Evolutionary conservation across 64 coral and sea anemone species (phyloP), one percentile per base, ranked within the genome.

Genomic region (Pachyseris speciosa): DNA sequence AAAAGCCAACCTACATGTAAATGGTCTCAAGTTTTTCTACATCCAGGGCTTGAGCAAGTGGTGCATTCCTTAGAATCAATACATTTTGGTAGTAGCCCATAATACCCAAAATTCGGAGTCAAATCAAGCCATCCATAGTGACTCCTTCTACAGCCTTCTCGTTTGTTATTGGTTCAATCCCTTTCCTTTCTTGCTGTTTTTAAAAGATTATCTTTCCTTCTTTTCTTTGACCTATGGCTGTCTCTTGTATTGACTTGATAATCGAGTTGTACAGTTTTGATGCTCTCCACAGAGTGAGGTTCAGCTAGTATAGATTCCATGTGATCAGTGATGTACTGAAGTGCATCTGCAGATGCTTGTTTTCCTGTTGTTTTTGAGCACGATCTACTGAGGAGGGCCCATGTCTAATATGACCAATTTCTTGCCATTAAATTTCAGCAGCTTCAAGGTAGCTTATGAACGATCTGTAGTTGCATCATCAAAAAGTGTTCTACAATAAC

Each of bases 391-490:
- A 34, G 43, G 85, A 50, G 37, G 85, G 85, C 26, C 85, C 85
- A 39, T 27, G 65, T 24, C 85, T 68, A n/a, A 88, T 87, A 27
- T 50, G 63, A 24, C 66, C 85, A 44, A 39, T 36, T 49, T 88
- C 51, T 88, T 88, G 67, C 26, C 85, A 68, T 41, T 72, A 57
- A 33, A 88, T 57, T 74, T 88, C 85, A 30, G 67, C 85, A 30
- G 66, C 69, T 74, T 88, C 85, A 88, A 72, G 52, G 58, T 30
- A 16, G 85, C 67, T 48, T 44, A 72, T 52, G 67, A 88, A 49
- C 85, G 74, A 38, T 88, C 85, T n/a, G 69, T 72, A 22, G 85
- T 88, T 51, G 74, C 69, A 27, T 74, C 85, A 74, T 88, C 85
- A 53, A 88, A 44, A 24, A 88, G 69, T 45, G 67, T 70, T 55